Conservation (phyloP, 2,888 invertebrate genomes). For the Andrena bucephala region DNA sequence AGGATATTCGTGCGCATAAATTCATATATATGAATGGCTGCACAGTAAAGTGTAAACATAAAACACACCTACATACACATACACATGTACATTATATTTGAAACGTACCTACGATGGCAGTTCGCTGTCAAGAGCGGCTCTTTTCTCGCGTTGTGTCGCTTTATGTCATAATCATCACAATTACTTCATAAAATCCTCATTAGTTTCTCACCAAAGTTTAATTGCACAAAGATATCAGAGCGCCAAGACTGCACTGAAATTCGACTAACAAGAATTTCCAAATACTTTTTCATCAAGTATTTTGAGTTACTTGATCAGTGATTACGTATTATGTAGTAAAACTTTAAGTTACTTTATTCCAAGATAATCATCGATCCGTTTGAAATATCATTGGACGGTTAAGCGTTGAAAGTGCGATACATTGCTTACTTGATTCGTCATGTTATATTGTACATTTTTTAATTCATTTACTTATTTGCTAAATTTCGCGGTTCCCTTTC, state of each 20-base stretch:
- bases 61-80: constrained; percentile 29
- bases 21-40: constrained; percentile 48
- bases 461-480: constrained; percentile 41
- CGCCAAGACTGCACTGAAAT: constrained; percentile 45
- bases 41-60: constrained; percentile 30
- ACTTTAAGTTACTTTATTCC: not conserved
- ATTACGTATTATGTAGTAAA: not conserved
- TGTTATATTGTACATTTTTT: constrained; percentile 26
- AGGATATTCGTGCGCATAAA: constrained; percentile 78
- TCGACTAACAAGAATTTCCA: constrained; percentile 30
- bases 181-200: constrained; percentile 18
- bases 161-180: constrained; percentile 44
- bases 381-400: constrained; percentile 1
- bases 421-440: not conserved
- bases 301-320: constrained; percentile 39
- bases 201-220: constrained; percentile 63
- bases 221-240: constrained; percentile 66
- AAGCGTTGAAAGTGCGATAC: not conserved
- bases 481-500: constrained; percentile 31
- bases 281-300: constrained; percentile 61
- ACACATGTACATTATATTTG: constrained; percentile 11
- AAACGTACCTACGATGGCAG: constrained; percentile 68
- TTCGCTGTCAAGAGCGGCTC: constrained; percentile 68
- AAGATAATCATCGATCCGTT: constrained; percentile 13
- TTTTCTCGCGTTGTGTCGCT: constrained; percentile 43